A percentile compares a stretch with the other conserved stretches of the same genome.
These are phyloP conservation scores for Hirudinaria manillensis DNA, from an alignment of 2,888 invertebrate species.

Conservation along the genomic window DNA sequence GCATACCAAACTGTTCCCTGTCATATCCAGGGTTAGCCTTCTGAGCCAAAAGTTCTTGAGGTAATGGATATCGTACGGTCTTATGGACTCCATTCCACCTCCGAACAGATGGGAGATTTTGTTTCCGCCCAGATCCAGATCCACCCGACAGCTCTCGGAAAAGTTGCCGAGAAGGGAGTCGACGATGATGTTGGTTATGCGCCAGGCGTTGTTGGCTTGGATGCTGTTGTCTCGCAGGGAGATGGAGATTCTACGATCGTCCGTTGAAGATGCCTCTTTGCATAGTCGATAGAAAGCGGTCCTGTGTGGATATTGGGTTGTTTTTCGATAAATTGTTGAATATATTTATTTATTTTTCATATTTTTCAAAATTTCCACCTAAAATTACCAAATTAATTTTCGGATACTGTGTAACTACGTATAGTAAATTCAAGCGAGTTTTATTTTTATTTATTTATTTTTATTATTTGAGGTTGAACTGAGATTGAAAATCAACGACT, in stretches of 20 bases:
- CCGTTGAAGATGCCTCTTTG: conserved; percentile 17
- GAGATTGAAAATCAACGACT: too few species aligned
- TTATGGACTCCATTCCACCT: conserved; percentile 27
- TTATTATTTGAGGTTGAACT: too few species aligned
- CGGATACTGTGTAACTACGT: too few species aligned
- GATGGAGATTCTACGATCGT: conserved; percentile 29
- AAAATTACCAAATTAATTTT: background rate
- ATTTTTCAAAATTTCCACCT: background rate
- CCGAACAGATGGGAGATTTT: conserved; percentile 18
- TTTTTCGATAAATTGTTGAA: background rate
- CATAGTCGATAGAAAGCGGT: conserved; percentile 38
- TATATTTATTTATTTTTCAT: background rate
- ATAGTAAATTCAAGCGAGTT: too few species aligned
- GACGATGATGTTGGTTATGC: conserved; percentile 29
- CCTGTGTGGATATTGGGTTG: background rate
- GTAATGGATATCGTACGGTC: background rate
- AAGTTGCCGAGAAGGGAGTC: conserved; percentile 34
- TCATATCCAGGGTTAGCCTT: conserved; percentile 30
- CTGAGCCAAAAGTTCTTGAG: conserved; percentile 4
- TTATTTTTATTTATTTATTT: too few species aligned
- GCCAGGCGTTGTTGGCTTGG: conserved; percentile 34
- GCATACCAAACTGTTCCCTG: conserved; percentile 34
- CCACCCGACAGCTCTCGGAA: conserved; percentile 29
- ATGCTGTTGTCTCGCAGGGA: conserved; percentile 35
- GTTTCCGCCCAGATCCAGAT: conserved; percentile 34